phyloP scores from a whole-genome alignment of 2,888 invertebrate genomes.

The Cantharis rustica region DNA sequence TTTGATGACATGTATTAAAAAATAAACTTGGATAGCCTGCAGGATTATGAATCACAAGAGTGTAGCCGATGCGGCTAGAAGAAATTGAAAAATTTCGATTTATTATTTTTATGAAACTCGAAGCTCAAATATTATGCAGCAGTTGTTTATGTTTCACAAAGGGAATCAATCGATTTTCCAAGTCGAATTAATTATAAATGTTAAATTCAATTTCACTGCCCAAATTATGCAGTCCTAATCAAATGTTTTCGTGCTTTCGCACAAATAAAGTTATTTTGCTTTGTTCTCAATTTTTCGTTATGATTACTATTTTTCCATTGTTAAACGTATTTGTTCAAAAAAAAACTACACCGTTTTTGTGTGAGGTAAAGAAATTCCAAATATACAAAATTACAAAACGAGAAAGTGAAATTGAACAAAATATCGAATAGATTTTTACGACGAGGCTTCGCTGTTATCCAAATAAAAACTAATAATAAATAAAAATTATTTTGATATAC shows the following conservation, averaged over 20 bases:
- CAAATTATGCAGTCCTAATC: not conserved
- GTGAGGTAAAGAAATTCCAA: not conserved
- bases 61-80: too few species aligned
- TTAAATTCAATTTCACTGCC: not conserved
- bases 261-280: not conserved
- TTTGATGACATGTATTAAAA: not conserved
- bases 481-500: not conserved
- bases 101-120: not conserved
- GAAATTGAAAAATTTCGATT: not conserved
- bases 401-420: not conserved
- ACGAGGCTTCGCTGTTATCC: not conserved
- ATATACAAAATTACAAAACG: not conserved
- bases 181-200: not conserved
- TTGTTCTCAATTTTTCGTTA: not conserved
- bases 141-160: not conserved
- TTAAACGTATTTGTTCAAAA: not conserved
- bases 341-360: not conserved
- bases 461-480: not conserved
- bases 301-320: not conserved
- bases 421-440: not conserved
- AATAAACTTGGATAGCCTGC: too few species aligned
- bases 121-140: not conserved
- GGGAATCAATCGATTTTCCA: not conserved
- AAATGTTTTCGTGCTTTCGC: not conserved
- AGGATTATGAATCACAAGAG: too few species aligned